Percentiles rank a stretch among this genome's conserved stretches.
Conservation (phyloP, 23 tunicate genomes). For the Ascidia mentula region DNA sequence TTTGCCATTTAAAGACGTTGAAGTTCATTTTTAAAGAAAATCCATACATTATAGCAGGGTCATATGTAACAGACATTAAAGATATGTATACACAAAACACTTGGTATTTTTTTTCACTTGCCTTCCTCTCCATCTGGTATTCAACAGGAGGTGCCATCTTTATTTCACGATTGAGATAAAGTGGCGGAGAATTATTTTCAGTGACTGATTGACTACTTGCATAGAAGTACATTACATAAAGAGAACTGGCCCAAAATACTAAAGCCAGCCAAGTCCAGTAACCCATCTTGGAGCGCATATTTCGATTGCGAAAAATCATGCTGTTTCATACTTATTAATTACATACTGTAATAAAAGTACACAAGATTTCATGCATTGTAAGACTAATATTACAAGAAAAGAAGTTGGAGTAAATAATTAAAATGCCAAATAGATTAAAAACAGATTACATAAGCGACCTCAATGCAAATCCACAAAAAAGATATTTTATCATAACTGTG, state of each 20-base stretch:
- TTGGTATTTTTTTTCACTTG: background rate
- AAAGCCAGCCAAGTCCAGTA: constrained; percentile 8
- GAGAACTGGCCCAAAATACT: constrained; percentile 40
- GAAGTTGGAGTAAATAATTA: too few relatives aligned
- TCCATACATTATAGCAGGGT: background rate
- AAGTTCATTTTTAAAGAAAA: too few relatives aligned
- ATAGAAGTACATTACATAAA: constrained; percentile 53
- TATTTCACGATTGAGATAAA: constrained; percentile 14
- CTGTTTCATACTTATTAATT: background rate
- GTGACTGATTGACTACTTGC: constrained; percentile 20
- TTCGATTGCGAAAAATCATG: background rate
- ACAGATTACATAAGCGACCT: too few relatives aligned
- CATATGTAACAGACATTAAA: background rate
- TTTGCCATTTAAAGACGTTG: too few relatives aligned
- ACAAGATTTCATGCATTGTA: too few relatives aligned
- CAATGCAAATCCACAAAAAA: too few relatives aligned
- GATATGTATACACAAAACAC: background rate
- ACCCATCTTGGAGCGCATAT: background rate
- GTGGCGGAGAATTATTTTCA: background rate
- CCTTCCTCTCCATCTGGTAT: constrained; percentile 44
- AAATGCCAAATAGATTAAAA: too few relatives aligned
- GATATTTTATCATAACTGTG: too few relatives aligned
- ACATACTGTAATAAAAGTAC: background rate
- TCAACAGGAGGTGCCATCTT: constrained; percentile 27
- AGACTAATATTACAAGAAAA: too few relatives aligned